Conservation (phyloP, 2,888 invertebrate species). For the Neuroscelio doddi region DNA sequence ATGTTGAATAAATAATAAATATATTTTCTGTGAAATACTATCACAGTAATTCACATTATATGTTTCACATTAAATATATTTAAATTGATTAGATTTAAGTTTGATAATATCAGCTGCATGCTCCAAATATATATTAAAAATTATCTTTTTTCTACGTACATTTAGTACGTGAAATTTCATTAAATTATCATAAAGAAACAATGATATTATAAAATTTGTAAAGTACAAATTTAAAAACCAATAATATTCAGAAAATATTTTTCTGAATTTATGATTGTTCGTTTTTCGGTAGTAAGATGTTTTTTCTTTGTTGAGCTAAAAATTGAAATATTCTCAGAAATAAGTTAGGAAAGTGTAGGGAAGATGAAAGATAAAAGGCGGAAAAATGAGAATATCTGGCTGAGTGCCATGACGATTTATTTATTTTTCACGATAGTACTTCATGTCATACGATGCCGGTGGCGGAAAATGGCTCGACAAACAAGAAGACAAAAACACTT, state of each 20-base stretch:
- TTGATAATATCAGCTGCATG: no score
- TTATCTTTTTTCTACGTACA: no score
- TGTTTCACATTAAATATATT: no score
- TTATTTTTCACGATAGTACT: slow-evolving; percentile 57
- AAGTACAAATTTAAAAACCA: no score
- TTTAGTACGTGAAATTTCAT: no score
- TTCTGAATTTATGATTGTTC: not conserved
- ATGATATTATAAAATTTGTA: no score
- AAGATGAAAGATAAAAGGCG: slow-evolving; percentile 33
- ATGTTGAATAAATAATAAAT: no score
- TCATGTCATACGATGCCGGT: slow-evolving; percentile 36
- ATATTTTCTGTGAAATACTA: no score
- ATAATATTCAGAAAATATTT: not conserved
- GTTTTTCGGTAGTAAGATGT: not conserved
- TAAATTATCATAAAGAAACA: no score
- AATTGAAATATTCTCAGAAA: not conserved
- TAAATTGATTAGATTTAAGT: no score
- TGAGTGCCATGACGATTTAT: slow-evolving; percentile 62
- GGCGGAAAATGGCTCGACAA: slow-evolving; percentile 57
- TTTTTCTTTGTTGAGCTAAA: not conserved
- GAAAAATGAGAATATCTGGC: slow-evolving; percentile 56
- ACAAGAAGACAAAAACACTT: slow-evolving; percentile 66
- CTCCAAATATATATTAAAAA: no score
- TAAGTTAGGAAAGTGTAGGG: slow-evolving; percentile 9
- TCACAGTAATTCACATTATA: no score